Evolutionary conservation across 2,888 invertebrate species (phyloP), one percentile per base, ranked within the genome.

Genomic region (Brachyptera risi): DNA sequence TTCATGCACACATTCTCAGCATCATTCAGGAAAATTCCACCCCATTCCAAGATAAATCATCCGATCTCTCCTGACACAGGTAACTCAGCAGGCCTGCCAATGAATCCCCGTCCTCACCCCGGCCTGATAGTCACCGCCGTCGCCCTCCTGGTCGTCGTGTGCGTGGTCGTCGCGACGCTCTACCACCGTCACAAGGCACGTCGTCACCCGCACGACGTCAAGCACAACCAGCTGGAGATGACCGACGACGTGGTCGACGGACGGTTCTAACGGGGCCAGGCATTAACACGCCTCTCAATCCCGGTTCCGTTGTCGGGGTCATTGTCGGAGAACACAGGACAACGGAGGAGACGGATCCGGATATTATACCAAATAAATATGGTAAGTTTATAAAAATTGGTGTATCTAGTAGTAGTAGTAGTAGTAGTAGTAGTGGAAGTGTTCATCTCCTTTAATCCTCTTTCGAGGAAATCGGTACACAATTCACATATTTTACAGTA

Each of bases 291-390:
- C 63, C 63, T 24, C 63, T 65, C 54, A 63, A 64, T 47, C 65
- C 66, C 24, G 67, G 67, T 31, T 62, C 65, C 24, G 67, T 67
- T 35, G 58, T 66, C 56, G 78, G 76, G 78, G 62, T 74, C 74
- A 76, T 75, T 72, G n/a, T n/a, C n/a, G n/a, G n/a, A n/a, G 72
- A 73, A 76, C 63, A 63, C 27, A 27, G 65, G 31, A 35, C 49
- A 24, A 54, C 60, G 1, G 64, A 65, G 37, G 90, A 89, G 71
- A 87, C 88, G 58, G 91, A 92, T 78, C 91, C 92, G 50, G 92
- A 92, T 76, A 90, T 92, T 70, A 91, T 92, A 76, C 88, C 91
- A 67, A 90, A 88, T 79, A 87, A 92, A 76, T 90, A 91, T 77
- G 91, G 92, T 92, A 71, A 82, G 84, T 47, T 47, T 47, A 11